A percentile compares a stretch with the other conserved stretches of the same genome.
phyloP scores from a whole-genome alignment of 35 echinoderm and acorn worm species.

The Stichopus chloronotus region DNA sequence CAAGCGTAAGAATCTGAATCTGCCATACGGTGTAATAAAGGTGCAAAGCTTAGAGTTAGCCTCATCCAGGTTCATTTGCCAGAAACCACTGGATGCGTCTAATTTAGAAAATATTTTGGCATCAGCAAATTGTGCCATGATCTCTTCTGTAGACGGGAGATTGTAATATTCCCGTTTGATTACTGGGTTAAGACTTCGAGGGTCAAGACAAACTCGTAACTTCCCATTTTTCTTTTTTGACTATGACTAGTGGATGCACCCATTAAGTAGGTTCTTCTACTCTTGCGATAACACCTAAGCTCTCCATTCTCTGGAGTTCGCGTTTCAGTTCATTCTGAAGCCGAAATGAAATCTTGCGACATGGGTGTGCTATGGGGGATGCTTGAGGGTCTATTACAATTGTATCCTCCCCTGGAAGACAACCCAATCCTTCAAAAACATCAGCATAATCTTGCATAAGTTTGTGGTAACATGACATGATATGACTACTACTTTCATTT shows the following conservation, averaged over 20 bases:
- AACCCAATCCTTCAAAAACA: constrained; percentile 63
- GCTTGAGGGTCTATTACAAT: constrained; percentile 11
- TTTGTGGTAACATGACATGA: neutral
- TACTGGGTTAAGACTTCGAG: constrained; percentile 56
- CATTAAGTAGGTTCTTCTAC: constrained; percentile 65
- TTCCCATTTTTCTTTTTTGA: constrained; percentile 65
- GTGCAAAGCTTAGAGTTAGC: constrained; percentile 70
- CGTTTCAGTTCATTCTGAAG: neutral
- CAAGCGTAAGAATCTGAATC: constrained; percentile 48
- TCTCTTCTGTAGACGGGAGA: constrained; percentile 57
- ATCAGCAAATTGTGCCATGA: constrained; percentile 26
- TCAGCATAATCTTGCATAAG: constrained; percentile 21
- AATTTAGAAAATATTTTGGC: constrained; percentile 65
- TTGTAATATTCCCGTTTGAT: constrained; percentile 67
- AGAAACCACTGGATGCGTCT: constrained; percentile 68
- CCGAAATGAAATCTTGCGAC: neutral
- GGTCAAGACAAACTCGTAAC: constrained; percentile 63
- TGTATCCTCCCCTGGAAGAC: constrained; percentile 43
- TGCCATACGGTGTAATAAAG: constrained; percentile 67
- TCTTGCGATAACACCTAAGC: constrained; percentile 53
- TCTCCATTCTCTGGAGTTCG: constrained; percentile 27
- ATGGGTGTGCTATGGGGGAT: neutral
- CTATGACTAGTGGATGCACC: constrained; percentile 22
- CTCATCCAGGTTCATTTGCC: constrained; percentile 69
- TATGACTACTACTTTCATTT: neutral